Conservation (phyloP, 2,797 vertebrate species). For the Choloepus didactylus region DNA sequence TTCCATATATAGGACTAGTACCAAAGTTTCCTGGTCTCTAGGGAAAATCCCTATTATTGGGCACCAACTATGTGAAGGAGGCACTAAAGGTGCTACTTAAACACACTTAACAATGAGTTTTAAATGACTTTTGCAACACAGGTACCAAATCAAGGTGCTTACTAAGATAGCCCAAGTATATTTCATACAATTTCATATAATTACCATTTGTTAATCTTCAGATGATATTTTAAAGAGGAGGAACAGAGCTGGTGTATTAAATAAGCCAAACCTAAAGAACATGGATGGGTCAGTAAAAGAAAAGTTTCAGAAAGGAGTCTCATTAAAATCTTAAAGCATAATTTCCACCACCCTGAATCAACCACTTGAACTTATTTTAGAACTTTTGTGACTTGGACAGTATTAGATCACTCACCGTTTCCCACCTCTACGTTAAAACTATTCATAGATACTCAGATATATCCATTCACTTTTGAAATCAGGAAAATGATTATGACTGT, state of each 20-base stretch:
- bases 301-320: conserved; percentile 48
- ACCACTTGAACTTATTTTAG: conserved; percentile 44
- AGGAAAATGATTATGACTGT: conserved; percentile 34
- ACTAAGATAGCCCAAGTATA: conserved; percentile 34
- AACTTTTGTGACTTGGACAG: conserved; percentile 44
- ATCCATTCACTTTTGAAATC: conserved; percentile 42
- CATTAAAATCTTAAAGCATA: conserved; percentile 60
- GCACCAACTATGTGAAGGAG: neutral
- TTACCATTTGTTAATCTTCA: conserved; percentile 44
- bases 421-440: neutral
- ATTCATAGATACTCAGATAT: conserved; percentile 32
- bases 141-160: conserved; percentile 53
- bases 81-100: neutral
- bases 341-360: conserved; percentile 59
- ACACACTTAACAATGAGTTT: neutral
- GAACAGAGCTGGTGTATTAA: neutral
- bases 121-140: conserved; percentile 22
- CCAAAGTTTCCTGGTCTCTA: neutral
- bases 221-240: conserved; percentile 37
- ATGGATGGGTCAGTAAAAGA: neutral
- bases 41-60: neutral
- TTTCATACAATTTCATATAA: conserved; percentile 23
- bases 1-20: conserved; percentile 20
- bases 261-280: conserved; percentile 66
- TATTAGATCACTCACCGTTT: conserved; percentile 46